Evolutionary conservation across 2,888 invertebrate species (phyloP), one percentile per base, ranked within the genome.

Genomic region (Harpalus rufipes): DNA sequence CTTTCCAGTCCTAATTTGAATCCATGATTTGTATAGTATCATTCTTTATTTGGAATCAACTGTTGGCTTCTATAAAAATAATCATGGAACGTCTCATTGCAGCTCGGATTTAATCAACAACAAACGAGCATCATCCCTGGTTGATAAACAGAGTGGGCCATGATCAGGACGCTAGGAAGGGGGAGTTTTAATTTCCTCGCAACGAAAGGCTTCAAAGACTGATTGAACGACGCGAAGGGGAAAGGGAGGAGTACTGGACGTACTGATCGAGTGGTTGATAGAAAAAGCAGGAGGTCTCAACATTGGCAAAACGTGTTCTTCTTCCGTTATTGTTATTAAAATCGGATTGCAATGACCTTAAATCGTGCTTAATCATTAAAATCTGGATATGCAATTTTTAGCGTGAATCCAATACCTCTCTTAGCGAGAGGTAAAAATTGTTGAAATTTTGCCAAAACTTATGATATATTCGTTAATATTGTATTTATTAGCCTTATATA

Each of bases 141-240:
- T 14, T 78, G 78, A 78, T 78, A 78, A 78, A 78, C 78, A 76
- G 18, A 78, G 78, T 58, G 21, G 58, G 78, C 78, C 58, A 21
- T 76, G 51, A 76, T 76, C 76, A 76, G 68, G 32, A 76, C 18
- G 58, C 72, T 7, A n/a, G 51, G 51, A 8, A 44, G 58, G 76
- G 44, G 32, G 21, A 78, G 56, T 78, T 78, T 78, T 78, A 78
- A 78, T 78, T 78, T 78, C 78, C 78, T 78, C 56, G 78, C 25
- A 78, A 8, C 32, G 78, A 78, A 78, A 78, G 78, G 78, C 78
- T 78, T 78, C 78, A 78, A 78, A 78, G 78, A 58, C 56, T 58
- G 78, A 78, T 78, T 78, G 78, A 74, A 74, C 72, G 78, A 8
- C 8, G 18, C 10, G 44, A 18, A 44, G 72, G 72, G 72, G n/a